Evolutionary conservation across 1,140 invertebrate species (phyloP).

Genomic region (Stegodyphus dumicola): DNA sequence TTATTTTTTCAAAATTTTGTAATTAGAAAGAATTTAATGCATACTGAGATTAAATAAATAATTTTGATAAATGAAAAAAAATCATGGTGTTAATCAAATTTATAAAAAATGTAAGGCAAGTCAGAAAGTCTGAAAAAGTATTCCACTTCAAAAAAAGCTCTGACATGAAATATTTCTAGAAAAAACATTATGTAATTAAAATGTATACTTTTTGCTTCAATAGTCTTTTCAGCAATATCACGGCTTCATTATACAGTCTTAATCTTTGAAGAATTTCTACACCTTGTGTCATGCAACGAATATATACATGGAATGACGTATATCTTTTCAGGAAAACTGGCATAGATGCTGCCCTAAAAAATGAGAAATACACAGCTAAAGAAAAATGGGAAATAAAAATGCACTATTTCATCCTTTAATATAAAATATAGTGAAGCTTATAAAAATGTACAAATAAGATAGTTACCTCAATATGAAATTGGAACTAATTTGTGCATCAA

Average conservation of each 20-base stretch:
- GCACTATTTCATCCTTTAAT: neutral
- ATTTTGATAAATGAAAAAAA: too few species aligned
- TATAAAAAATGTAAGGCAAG: too few species aligned
- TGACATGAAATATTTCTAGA: too few species aligned
- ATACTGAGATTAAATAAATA: too few species aligned
- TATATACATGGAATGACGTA: conserved; percentile 69
- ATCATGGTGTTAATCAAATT: too few species aligned
- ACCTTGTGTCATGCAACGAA: conserved; percentile 68
- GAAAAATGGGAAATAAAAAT: neutral
- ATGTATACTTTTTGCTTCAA: conserved; percentile 68
- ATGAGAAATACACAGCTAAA: neutral
- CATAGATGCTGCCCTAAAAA: conserved; percentile 66
- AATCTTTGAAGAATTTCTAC: conserved; percentile 71
- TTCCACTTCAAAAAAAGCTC: too few species aligned
- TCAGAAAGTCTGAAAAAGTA: too few species aligned
- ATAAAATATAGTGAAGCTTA: neutral
- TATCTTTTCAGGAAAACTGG: conserved; percentile 70
- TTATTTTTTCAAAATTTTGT: too few species aligned
- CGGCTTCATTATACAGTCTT: conserved; percentile 70
- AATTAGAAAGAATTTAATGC: too few species aligned
- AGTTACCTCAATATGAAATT: conserved; percentile 23
- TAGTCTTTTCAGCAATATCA: conserved; percentile 68
- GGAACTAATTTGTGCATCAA: conserved; percentile 21
- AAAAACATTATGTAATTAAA: too few species aligned
- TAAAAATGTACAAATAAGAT: neutral